Conservation (phyloP, 2,797 vertebrate species). For the Vespertilio murinus region DNA sequence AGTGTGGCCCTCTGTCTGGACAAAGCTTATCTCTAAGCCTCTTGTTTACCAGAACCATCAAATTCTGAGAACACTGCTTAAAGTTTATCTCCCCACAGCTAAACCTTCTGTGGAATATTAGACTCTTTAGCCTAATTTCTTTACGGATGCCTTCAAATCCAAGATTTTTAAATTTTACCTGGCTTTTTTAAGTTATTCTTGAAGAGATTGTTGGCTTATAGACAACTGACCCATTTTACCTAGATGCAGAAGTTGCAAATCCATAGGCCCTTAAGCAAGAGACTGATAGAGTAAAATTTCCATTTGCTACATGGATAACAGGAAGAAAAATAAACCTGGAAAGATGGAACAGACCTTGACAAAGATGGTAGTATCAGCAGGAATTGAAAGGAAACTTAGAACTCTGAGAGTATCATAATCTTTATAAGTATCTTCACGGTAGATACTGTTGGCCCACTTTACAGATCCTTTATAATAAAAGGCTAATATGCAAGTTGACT, state of each 20-base stretch:
- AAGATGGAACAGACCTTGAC: background rate
- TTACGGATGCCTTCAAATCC: background rate
- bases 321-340: background rate
- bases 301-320: background rate
- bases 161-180: background rate
- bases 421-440: background rate
- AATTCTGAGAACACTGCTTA: background rate
- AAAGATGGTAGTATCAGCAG: background rate
- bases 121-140: background rate
- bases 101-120: background rate
- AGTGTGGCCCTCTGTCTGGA: background rate
- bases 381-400: background rate
- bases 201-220: background rate
- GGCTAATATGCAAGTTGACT: too few species aligned
- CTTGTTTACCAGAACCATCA: background rate
- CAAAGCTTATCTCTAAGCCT: background rate
- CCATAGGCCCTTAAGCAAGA: background rate
- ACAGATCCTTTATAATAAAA: background rate
- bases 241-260: background rate
- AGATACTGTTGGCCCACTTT: background rate
- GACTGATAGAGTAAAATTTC: background rate
- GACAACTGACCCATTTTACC: background rate
- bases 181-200: background rate
- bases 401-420: background rate
- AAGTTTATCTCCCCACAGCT: background rate